These are phyloP conservation scores for Volucella zonaria DNA, from an alignment of 2,888 invertebrate species.

Conservation along the genomic window DNA sequence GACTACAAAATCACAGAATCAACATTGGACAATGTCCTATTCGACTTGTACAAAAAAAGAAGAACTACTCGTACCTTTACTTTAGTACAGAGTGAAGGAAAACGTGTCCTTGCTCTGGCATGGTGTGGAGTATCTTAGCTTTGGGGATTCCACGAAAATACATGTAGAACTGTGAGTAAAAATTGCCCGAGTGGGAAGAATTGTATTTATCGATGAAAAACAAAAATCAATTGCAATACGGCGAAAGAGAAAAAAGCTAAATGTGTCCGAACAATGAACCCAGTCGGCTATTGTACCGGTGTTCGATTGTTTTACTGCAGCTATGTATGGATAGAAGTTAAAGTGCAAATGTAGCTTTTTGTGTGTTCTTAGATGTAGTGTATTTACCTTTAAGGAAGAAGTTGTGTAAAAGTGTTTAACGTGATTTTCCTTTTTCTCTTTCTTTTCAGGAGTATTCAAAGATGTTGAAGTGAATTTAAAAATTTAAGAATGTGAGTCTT, in stretches of 20 bases:
- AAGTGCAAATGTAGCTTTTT: background rate
- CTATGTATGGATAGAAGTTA: background rate
- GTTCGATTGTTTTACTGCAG: background rate
- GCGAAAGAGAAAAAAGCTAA: background rate
- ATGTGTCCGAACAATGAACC: background rate
- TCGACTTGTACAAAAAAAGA: background rate
- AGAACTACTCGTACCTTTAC: too few species aligned
- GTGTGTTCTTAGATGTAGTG: background rate
- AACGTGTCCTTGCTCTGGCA: background rate
- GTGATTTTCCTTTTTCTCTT: conserved; percentile 1
- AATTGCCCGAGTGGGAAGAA: conserved; percentile 14
- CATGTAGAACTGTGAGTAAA: conserved; percentile 13
- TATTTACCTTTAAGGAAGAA: too few species aligned
- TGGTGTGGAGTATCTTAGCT: conserved; percentile 23
- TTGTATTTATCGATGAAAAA: conserved; percentile 12
- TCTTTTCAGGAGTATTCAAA: conserved; percentile 35
- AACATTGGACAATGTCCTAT: conserved; percentile 39
- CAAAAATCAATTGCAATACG: background rate
- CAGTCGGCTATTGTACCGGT: too few species aligned
- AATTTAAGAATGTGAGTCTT: background rate
- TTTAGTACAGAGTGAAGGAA: background rate
- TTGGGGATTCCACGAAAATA: conserved; percentile 9
- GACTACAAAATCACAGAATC: conserved; percentile 47
- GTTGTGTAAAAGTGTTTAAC: background rate
- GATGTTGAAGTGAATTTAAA: background rate